Evolutionary conservation across 2,888 invertebrate genomes (phyloP).

Genomic region (Apotomis capreana): DNA sequence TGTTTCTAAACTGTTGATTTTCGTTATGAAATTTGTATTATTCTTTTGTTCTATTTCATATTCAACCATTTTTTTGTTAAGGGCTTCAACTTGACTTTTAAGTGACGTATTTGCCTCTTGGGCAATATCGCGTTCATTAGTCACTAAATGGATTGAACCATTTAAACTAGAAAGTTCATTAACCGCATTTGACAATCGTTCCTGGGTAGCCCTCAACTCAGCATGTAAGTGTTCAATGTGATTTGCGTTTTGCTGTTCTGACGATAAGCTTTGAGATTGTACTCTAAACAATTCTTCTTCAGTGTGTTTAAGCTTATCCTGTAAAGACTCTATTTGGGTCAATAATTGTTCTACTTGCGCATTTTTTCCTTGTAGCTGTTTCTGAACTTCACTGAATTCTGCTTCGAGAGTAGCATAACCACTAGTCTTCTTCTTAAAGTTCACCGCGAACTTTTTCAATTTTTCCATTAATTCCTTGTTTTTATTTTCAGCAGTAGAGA

Average conservation of each 20-base stretch:
- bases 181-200: conserved; percentile 52
- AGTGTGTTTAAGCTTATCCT: conserved; percentile 70
- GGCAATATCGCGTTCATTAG: conserved; percentile 59
- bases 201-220: conserved; percentile 58
- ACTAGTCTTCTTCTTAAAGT: conserved; percentile 88
- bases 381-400: conserved; percentile 69
- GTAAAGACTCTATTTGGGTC: conserved; percentile 67
- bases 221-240: conserved; percentile 56
- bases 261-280: conserved; percentile 58
- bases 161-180: conserved; percentile 60
- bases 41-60: conserved; percentile 75
- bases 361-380: conserved; percentile 63
- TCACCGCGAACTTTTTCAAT: conserved; percentile 90
- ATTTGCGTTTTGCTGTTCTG: conserved; percentile 63
- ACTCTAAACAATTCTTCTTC: conserved; percentile 70
- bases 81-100: conserved; percentile 62
- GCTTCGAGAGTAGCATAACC: conserved; percentile 86
- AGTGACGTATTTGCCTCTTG: conserved; percentile 62
- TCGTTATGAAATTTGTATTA: conserved; percentile 67
- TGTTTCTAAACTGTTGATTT: conserved; percentile 68
- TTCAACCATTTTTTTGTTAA: conserved; percentile 72
- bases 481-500: conserved; percentile 80
- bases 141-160: conserved; percentile 55
- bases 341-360: conserved; percentile 64
- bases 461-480: conserved; percentile 89